These are phyloP conservation scores for Lerista edwardsae DNA, from an alignment of 2,797 vertebrate genomes.

Conservation along the genomic window DNA sequence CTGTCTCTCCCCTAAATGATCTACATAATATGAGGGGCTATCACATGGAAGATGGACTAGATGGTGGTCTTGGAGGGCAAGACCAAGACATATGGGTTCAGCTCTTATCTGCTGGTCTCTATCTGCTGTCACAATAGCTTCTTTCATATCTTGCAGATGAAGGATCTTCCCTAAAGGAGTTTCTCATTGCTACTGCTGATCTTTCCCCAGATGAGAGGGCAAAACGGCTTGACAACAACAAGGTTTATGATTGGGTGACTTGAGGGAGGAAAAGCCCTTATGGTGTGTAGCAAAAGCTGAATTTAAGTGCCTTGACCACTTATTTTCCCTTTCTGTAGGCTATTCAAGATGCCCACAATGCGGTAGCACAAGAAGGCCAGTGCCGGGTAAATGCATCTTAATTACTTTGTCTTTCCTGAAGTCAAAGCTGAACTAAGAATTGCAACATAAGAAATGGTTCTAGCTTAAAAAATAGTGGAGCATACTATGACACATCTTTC, in stretches of 20 bases:
- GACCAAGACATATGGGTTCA: too few relatives aligned
- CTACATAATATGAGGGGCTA: too few relatives aligned
- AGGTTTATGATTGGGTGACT: constrained; percentile 76
- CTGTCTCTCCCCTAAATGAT: too few relatives aligned
- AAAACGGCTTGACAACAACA: constrained; percentile 88
- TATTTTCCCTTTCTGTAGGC: constrained; percentile 74
- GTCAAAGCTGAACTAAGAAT: neutral
- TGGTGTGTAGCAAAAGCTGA: neutral
- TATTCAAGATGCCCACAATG: constrained; percentile 88
- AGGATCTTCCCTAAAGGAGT: constrained; percentile 89
- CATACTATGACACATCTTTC: too few relatives aligned
- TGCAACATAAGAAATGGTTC: neutral
- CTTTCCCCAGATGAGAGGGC: constrained; percentile 90
- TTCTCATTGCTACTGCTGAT: constrained; percentile 87
- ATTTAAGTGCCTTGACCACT: neutral
- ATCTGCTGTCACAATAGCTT: too few relatives aligned
- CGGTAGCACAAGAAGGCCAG: constrained; percentile 89
- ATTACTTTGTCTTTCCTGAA: neutral
- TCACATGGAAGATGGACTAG: too few relatives aligned
- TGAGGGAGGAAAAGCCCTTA: neutral
- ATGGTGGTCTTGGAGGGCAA: too few relatives aligned
- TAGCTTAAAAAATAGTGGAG: neutral
- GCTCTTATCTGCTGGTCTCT: too few relatives aligned
- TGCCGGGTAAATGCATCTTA: constrained; percentile 85
- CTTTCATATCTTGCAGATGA: constrained; percentile 62